These are phyloP conservation scores for Trachelus tabidus DNA, from an alignment of 2,888 invertebrate genomes.

Conservation along the genomic window DNA sequence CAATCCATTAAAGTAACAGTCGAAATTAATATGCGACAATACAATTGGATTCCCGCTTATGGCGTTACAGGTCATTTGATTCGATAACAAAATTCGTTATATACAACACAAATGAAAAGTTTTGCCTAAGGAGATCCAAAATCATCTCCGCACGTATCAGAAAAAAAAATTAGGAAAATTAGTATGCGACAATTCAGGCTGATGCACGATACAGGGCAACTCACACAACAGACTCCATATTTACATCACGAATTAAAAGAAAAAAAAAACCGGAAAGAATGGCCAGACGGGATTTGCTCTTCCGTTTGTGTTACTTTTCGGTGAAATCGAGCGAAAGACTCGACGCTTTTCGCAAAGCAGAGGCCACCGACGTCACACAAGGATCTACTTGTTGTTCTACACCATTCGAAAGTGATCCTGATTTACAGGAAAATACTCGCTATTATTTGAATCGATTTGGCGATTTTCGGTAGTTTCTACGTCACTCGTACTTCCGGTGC, in stretches of 20 bases:
- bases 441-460: not conserved
- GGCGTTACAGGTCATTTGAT: not conserved
- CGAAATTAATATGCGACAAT: not conserved
- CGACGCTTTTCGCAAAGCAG: not conserved
- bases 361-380: not conserved
- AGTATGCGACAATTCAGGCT: not conserved
- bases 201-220: not conserved
- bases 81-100: not conserved
- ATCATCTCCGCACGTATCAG: not conserved
- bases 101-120: not conserved
- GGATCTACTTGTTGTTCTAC: not conserved
- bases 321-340: not conserved
- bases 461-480: not conserved
- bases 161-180: not conserved
- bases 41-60: not conserved
- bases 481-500: not conserved
- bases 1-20: not conserved
- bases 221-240: constrained; percentile 7
- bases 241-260: not conserved
- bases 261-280: constrained; percentile 11
- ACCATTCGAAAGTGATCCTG: not conserved
- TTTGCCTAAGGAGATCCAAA: not conserved
- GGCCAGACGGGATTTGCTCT: not conserved
- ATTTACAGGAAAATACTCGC: not conserved
- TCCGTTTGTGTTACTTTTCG: not conserved